Conservation (phyloP, 2,888 invertebrate species). For the Noctua janthina region DNA sequence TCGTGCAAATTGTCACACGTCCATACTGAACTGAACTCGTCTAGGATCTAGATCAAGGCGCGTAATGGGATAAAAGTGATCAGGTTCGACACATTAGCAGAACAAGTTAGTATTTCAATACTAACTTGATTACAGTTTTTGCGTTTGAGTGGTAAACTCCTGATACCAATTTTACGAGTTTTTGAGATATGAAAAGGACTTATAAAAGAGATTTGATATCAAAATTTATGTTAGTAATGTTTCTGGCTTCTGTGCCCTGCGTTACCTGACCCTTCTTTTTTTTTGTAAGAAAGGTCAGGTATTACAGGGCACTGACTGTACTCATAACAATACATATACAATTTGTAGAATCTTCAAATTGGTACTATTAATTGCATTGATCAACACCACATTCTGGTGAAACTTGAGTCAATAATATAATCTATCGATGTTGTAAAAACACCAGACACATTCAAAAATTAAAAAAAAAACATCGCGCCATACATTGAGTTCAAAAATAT, state of each 20-base stretch:
- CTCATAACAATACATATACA: background rate
- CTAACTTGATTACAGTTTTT: background rate
- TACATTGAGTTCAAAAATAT: background rate
- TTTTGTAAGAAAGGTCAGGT: background rate
- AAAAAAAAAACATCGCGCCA: rapidly evolving
- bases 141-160: background rate
- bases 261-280: background rate
- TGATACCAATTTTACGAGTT: background rate
- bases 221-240: background rate
- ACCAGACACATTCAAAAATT: too few relatives aligned
- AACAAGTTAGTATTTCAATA: constrained; percentile 7
- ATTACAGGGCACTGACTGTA: background rate
- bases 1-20: constrained; percentile 63
- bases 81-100: constrained; percentile 32
- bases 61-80: constrained; percentile 40
- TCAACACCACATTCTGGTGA: background rate
- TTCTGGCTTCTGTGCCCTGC: background rate
- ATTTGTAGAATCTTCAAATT: background rate
- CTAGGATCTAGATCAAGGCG: constrained; percentile 5
- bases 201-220: background rate
- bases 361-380: background rate
- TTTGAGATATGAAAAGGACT: background rate
- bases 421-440: background rate
- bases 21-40: constrained; percentile 21
- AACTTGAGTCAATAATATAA: background rate